phyloP scores from a whole-genome alignment of 2,888 invertebrate genomes.

The Pasiphila rectangulata region DNA sequence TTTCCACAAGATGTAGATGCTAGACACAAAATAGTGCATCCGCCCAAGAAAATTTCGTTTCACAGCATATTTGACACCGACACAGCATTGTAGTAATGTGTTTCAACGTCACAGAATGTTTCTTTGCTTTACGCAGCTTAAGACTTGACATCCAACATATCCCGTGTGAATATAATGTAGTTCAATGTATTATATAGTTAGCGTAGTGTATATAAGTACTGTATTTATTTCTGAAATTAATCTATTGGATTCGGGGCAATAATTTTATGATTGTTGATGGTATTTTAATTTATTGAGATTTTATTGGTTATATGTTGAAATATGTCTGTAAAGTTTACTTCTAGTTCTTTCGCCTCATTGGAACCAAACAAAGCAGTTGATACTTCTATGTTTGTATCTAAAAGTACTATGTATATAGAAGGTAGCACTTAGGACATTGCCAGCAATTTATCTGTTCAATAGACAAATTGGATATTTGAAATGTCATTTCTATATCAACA shows the following conservation, averaged over 20 bases:
- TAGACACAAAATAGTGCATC: too few relatives aligned
- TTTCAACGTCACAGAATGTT: slow-evolving; percentile 45
- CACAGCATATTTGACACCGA: not conserved
- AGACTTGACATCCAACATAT: slow-evolving; percentile 73
- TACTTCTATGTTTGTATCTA: not conserved
- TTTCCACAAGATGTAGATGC: too few relatives aligned
- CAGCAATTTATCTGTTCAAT: too few relatives aligned
- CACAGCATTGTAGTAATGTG: not conserved
- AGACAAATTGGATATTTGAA: too few relatives aligned
- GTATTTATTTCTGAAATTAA: slow-evolving; percentile 45
- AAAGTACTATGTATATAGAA: too few relatives aligned
- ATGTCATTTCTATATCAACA: too few relatives aligned
- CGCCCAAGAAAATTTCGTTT: too few relatives aligned
- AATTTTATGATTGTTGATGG: slow-evolving; percentile 58
- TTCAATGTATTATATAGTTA: slow-evolving; percentile 70
- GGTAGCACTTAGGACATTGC: too few relatives aligned
- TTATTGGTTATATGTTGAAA: slow-evolving; percentile 44
- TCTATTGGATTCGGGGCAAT: slow-evolving; percentile 61
- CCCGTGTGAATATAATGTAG: slow-evolving; percentile 74
- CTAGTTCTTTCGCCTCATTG: slow-evolving; percentile 3
- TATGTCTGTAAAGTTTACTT: slow-evolving; percentile 17
- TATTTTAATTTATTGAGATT: slow-evolving; percentile 65
- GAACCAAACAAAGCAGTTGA: not conserved
- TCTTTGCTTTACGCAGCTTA: slow-evolving; percentile 64
- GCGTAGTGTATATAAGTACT: slow-evolving; percentile 64